phyloP scores from a whole-genome alignment of 2,888 invertebrate species.

The Agrypnus murinus region DNA sequence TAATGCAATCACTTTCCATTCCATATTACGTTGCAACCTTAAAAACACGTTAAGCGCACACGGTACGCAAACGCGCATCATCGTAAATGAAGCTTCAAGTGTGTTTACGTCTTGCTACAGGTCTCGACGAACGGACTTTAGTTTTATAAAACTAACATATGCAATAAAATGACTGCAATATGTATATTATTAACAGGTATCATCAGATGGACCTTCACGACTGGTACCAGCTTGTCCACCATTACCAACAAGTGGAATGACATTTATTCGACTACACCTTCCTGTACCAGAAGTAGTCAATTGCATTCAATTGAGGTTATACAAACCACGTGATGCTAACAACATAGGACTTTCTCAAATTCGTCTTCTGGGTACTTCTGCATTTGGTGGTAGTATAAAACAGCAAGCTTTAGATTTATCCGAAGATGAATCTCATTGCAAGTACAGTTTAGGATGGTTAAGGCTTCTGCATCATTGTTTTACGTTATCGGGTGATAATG shows the following conservation, averaged over 20 bases:
- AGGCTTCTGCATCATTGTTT: constrained; percentile 87
- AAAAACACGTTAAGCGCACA: no score
- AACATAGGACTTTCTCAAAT: constrained; percentile 93
- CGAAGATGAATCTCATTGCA: constrained; percentile 75
- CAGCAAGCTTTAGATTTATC: constrained; percentile 67
- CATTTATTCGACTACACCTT: constrained; percentile 88
- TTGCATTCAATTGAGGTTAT: constrained; percentile 82
- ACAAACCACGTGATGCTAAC: constrained; percentile 91
- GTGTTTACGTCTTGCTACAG: no score
- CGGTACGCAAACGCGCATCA: no score
- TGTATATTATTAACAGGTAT: constrained; percentile 67
- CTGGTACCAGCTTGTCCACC: constrained; percentile 90
- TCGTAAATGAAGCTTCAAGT: no score
- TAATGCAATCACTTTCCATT: no score
- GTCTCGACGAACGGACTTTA: no score
- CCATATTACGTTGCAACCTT: no score
- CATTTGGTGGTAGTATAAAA: constrained; percentile 78
- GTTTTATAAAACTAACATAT: no score
- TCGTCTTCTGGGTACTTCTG: constrained; percentile 87
- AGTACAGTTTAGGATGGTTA: constrained; percentile 86
- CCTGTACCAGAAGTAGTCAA: constrained; percentile 90
- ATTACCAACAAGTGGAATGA: constrained; percentile 89
- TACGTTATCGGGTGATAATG: constrained; percentile 71
- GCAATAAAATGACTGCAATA: no score
- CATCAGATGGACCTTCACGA: constrained; percentile 85